Evolutionary conservation across 2,888 invertebrate genomes (phyloP).

Genomic region (Melinaea menophilus): DNA sequence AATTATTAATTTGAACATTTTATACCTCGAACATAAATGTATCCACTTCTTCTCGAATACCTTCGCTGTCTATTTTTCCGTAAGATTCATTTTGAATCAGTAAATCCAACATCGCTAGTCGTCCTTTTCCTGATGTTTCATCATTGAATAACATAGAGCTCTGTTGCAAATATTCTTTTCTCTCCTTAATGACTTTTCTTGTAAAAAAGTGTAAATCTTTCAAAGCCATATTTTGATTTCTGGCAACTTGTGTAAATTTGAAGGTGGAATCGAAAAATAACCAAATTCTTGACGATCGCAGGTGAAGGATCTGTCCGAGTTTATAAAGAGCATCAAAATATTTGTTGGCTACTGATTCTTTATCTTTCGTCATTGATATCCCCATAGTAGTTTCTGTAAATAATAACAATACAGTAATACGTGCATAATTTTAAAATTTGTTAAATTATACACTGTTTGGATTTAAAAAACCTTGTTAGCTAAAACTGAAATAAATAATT

Average conservation of each 20-base stretch:
- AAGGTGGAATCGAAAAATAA: conserved; percentile 20
- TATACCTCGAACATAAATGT: conserved; percentile 84
- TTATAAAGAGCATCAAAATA: conserved; percentile 67
- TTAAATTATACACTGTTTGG: background rate
- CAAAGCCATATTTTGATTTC: conserved; percentile 39
- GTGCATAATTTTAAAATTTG: conserved; percentile 1
- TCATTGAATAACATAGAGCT: conserved; percentile 24
- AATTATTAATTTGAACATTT: no score
- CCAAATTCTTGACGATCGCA: conserved; percentile 23
- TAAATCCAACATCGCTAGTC: conserved; percentile 80
- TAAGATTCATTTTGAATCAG: conserved; percentile 70
- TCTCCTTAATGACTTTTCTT: conserved; percentile 67
- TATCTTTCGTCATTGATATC: conserved; percentile 53
- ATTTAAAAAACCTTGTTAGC: no score
- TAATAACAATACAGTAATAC: conserved; percentile 3
- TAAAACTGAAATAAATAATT: conserved; percentile 21
- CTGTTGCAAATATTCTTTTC: conserved; percentile 37
- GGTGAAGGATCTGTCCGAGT: conserved; percentile 31
- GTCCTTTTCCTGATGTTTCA: conserved; percentile 26
- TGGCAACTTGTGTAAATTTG: conserved; percentile 14
- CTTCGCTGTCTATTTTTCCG: conserved; percentile 75
- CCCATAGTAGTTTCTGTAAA: conserved; percentile 76
- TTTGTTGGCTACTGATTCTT: conserved; percentile 49
- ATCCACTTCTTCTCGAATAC: conserved; percentile 83
- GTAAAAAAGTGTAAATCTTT: conserved; percentile 72